Evolutionary conservation across 2,888 invertebrate genomes (phyloP), one percentile per base, ranked within the genome.

Genomic region (Polymixis flavicincta): DNA sequence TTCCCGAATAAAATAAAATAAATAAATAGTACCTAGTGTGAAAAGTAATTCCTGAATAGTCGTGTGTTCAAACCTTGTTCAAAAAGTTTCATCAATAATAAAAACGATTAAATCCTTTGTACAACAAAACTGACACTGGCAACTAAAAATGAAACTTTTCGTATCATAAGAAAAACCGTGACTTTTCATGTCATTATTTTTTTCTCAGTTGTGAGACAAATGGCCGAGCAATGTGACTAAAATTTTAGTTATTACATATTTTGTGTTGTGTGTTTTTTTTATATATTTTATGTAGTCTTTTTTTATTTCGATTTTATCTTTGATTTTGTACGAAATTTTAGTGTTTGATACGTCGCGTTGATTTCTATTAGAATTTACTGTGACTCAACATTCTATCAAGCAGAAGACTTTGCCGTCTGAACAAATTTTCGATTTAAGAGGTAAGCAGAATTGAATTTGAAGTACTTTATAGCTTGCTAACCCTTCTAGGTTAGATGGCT

Each of bases 261-360:
- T 95, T 96, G 95, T 96, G 96, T 96, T 95, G 93, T 96, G 95
- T 96, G 95, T 96, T 95, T 95, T 94, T 93, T 86, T 79, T 92
- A 89, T 93, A 92, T 93, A 91, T 94, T 94, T 92, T 95, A 96
- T 96, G 96, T 96, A 96, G 95, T 95, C 93, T 94, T 95, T 93
- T 32, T 83, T 73, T 92, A 91, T 91, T 93, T 93, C 79, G 89
- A 90, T 90, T 89, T 92, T 90, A 88, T 91, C 79, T 93, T 92
- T 92, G 89, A 93, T 91, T 92, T 93, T 92, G 93, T 94, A 90
- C 95, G 93, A 96, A 96, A 96, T 96, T 96, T 92, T 90, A 89
- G 96, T 96, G 94, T 92, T 86, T 83, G 84, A 86, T 84, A 89
- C 88, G 76, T 82, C 88, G 83, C 86, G 74, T 85, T 88, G 80